Conservation (phyloP, 1,140 invertebrate genomes). For the Leptinotarsa texana region DNA sequence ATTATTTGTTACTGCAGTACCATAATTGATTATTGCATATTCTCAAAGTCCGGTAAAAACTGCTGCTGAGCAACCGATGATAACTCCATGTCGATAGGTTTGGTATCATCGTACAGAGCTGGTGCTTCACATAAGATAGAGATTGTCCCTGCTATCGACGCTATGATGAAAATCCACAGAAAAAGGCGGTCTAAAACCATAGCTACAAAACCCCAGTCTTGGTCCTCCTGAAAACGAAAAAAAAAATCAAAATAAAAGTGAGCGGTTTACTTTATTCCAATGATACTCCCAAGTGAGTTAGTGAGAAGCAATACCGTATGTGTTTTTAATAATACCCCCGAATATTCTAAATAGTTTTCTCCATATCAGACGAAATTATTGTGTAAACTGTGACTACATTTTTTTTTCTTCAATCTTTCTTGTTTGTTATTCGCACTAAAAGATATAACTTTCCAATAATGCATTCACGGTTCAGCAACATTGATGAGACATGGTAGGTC, state of each 20-base stretch:
- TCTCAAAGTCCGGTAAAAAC: constrained; percentile 63
- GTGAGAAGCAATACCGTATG: too few relatives aligned
- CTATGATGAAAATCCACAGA: constrained; percentile 92
- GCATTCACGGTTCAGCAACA: too few relatives aligned
- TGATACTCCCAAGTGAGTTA: background rate
- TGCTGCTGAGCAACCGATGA: constrained; percentile 83
- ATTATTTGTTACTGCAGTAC: too few relatives aligned
- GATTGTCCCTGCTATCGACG: constrained; percentile 87
- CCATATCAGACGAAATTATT: too few relatives aligned
- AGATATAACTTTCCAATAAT: too few relatives aligned
- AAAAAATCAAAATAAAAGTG: constrained; percentile 12
- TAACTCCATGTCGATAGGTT: constrained; percentile 85
- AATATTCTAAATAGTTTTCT: too few relatives aligned
- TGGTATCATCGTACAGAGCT: constrained; percentile 85
- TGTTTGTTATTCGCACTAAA: too few relatives aligned
- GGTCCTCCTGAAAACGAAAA: constrained; percentile 75
- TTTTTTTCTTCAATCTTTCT: too few relatives aligned
- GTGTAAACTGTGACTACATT: too few relatives aligned
- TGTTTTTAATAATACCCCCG: too few relatives aligned
- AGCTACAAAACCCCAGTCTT: constrained; percentile 99
- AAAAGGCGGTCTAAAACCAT: constrained; percentile 98
- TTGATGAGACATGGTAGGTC: too few relatives aligned
- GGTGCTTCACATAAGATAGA: constrained; percentile 88
- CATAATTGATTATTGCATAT: constrained; percentile 17
- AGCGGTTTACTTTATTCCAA: background rate